A percentile compares a stretch with the other conserved stretches of the same genome.
Evolutionary conservation across 1,140 invertebrate genomes (phyloP).

Genomic region (Drosophila cardini): DNA sequence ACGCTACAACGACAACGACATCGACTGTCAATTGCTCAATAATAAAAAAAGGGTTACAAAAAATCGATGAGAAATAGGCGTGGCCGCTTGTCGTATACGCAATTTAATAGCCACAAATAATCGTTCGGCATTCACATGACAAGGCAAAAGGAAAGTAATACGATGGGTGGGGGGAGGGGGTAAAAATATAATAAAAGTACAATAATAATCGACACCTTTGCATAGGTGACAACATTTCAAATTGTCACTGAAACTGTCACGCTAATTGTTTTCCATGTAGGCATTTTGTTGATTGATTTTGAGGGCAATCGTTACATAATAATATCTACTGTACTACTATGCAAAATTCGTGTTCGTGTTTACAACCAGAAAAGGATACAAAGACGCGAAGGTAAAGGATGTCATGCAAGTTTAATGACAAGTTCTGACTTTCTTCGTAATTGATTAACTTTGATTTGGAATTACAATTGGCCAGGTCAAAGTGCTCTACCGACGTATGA

Average conservation of each 20-base stretch:
- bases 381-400: constrained; percentile 22
- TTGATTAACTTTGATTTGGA: constrained; percentile 77
- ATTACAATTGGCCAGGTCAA: constrained; percentile 11
- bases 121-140: constrained; percentile 1
- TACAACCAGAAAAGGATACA: constrained; percentile 16
- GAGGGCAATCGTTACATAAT: constrained; percentile 14
- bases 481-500: background rate
- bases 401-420: constrained; percentile 62
- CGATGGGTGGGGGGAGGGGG: background rate
- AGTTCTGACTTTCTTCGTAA: constrained; percentile 65
- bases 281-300: constrained; percentile 53
- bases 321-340: constrained; percentile 13
- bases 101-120: constrained; percentile 70
- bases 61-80: constrained; percentile 53
- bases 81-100: constrained; percentile 62
- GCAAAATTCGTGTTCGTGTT: constrained; percentile 55
- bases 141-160: background rate
- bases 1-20: constrained; percentile 3
- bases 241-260: constrained; percentile 76
- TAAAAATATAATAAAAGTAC: constrained; percentile 34
- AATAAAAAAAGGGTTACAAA: constrained; percentile 32
- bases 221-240: constrained; percentile 70
- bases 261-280: constrained; percentile 73
- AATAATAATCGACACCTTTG: constrained; percentile 55
- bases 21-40: constrained; percentile 6